These are phyloP conservation scores for Gasterosteus aculeatus DNA, from an alignment of 2,113 vertebrate species.

Conservation along the genomic window DNA sequence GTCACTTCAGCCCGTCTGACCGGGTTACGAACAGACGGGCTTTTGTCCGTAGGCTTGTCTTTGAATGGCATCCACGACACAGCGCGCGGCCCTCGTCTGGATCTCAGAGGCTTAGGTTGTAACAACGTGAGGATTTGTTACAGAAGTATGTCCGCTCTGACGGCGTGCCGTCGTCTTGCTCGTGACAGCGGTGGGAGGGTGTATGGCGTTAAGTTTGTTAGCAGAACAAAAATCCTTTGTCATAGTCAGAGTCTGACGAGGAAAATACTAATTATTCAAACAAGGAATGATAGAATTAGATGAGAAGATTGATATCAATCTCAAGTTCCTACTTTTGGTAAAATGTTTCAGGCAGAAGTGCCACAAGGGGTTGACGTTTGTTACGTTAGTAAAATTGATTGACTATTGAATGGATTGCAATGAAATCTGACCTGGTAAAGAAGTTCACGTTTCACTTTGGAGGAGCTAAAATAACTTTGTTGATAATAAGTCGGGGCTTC, in stretches of 20 bases:
- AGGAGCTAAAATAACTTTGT: no score
- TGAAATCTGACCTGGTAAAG: not conserved
- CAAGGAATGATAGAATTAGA: not conserved
- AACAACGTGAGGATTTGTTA: not conserved
- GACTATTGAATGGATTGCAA: not conserved
- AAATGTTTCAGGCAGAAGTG: not conserved
- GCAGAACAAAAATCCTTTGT: not conserved
- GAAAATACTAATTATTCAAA: not conserved
- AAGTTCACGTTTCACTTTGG: not conserved
- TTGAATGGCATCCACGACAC: slow-evolving; percentile 27
- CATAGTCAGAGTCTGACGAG: not conserved
- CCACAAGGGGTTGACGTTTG: not conserved
- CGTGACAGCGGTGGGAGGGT: not conserved
- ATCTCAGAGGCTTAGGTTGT: slow-evolving; percentile 8
- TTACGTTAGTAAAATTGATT: not conserved
- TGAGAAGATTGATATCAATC: not conserved
- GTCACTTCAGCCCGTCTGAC: not conserved
- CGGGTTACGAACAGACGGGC: not conserved
- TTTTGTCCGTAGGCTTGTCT: slow-evolving; percentile 19
- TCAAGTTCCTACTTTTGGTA: not conserved
- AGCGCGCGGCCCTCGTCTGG: slow-evolving; percentile 40
- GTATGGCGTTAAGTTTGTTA: not conserved
- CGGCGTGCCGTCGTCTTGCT: not conserved
- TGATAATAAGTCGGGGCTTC: not conserved
- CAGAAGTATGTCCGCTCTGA: not conserved